Conservation (phyloP, 2,113 vertebrate species). For the Oncorhynchus tshawytscha region DNA sequence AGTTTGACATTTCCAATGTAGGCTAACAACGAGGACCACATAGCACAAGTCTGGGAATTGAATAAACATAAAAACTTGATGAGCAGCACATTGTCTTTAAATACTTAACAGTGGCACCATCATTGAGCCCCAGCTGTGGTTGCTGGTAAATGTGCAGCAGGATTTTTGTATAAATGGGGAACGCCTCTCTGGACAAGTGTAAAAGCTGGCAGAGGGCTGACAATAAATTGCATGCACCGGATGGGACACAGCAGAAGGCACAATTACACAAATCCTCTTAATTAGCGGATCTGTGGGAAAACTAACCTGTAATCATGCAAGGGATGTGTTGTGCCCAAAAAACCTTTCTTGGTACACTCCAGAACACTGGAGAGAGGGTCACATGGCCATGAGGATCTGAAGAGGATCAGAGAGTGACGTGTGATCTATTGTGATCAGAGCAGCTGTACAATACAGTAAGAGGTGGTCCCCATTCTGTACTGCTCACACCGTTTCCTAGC, state of each 20-base stretch:
- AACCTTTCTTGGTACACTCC: constrained; percentile 69
- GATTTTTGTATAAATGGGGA: constrained; percentile 64
- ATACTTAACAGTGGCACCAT: constrained; percentile 62
- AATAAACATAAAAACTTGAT: constrained; percentile 59
- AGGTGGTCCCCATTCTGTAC: constrained; percentile 41
- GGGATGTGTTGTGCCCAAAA: constrained; percentile 67
- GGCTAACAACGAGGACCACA: neutral
- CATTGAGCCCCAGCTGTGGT: constrained; percentile 67
- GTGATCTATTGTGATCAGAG: constrained; percentile 61
- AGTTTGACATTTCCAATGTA: neutral
- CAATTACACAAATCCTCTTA: constrained; percentile 84
- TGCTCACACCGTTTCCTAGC: constrained; percentile 36
- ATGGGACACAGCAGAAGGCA: constrained; percentile 79
- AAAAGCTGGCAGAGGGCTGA: constrained; percentile 70
- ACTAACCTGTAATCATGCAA: constrained; percentile 74
- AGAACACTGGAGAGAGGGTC: constrained; percentile 56
- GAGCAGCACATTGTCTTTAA: constrained; percentile 65
- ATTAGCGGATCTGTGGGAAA: constrained; percentile 78
- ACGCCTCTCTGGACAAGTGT: constrained; percentile 73
- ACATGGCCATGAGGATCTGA: constrained; percentile 54
- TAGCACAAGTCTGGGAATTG: neutral
- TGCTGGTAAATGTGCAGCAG: constrained; percentile 58
- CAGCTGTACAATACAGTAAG: constrained; percentile 41
- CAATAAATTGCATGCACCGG: constrained; percentile 74
- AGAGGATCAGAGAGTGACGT: constrained; percentile 42